Evolutionary conservation across 1,140 invertebrate species (phyloP).

Genomic region (Octopus bimaculoides): DNA sequence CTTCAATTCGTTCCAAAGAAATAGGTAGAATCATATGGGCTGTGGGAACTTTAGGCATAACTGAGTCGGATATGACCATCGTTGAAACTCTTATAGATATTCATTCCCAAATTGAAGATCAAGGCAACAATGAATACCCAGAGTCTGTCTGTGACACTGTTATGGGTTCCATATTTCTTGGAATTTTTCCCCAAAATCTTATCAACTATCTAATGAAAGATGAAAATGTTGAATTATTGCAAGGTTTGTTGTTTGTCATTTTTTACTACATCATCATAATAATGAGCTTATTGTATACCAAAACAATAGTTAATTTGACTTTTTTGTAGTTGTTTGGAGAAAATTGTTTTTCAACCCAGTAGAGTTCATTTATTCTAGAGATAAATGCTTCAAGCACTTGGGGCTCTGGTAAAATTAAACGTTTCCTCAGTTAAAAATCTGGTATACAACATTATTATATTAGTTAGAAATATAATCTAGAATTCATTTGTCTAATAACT

Average conservation of each 20-base stretch:
- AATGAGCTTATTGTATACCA: no score
- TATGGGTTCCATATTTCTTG: conserved; percentile 5
- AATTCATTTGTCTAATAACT: no score
- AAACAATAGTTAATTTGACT: no score
- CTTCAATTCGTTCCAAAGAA: conserved; percentile 6
- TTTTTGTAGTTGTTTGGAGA: no score
- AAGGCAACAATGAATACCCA: not conserved
- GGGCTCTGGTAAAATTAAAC: no score
- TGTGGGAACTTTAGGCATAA: not conserved
- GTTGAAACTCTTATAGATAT: not conserved
- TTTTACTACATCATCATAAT: no score
- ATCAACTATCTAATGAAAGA: not conserved
- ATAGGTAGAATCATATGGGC: conserved; percentile 13
- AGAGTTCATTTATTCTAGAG: no score
- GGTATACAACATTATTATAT: no score
- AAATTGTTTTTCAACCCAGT: no score
- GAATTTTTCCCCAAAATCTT: not conserved
- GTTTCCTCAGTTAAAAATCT: no score
- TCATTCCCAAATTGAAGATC: not conserved
- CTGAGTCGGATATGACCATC: not conserved
- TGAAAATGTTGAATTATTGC: not conserved
- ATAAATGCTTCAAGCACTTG: no score
- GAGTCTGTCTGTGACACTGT: conserved; percentile 7
- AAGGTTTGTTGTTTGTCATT: not conserved
- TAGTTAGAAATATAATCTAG: no score